Base-by-base conservation (phyloP, 2,113 vertebrate genomes). In the Papio anubis region DNA sequence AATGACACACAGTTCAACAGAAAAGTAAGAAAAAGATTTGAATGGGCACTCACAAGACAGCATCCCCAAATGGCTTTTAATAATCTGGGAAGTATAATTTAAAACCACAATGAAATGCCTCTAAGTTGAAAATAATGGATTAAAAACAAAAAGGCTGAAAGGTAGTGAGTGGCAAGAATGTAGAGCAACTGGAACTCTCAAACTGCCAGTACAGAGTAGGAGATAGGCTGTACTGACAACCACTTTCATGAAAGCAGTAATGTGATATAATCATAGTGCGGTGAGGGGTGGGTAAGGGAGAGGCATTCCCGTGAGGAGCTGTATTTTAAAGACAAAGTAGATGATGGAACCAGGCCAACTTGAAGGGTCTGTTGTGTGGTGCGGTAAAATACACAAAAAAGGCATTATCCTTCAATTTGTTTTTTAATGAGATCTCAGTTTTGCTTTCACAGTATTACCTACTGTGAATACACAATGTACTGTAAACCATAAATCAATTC, bases 101-200 rank as follows among this genome's bases (percentile, higher is more conserved):
- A 96, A 96, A 92, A 92, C 14, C 48, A 75, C 20, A 52, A 70
- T 30, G 64, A 96, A 93, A 95, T 79, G 27, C 6, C 13, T 70
- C 38, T 73, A 83, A 66, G 43, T 16, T 30, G 35, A 82, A 90
- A 83, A 79, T n/a, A 70, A 92, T 55, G 21, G 1, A 88, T 35
- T 64, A 64, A 78, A 94, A 96, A 93, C 90, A 6, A 93, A 95
- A 94, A 94, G 45, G 25, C 7, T 96, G 52, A 61, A 11, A 76
- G 48, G 6, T 55, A 55, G 52, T 55, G n/a, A 89, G 27, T 75
- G 30, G 38, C 3, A 83, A 97, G 35, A 92, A 97, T n/a, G 75
- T 3, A 79, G 35, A 45, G n/a, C 70, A 79, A 78, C 38, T 90
- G 20, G 27, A 94, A 83, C 48, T 83, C 76, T 88, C 57, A 90